phyloP scores from a whole-genome alignment of 2,113 vertebrate species.

The Nipponia nippon region DNA sequence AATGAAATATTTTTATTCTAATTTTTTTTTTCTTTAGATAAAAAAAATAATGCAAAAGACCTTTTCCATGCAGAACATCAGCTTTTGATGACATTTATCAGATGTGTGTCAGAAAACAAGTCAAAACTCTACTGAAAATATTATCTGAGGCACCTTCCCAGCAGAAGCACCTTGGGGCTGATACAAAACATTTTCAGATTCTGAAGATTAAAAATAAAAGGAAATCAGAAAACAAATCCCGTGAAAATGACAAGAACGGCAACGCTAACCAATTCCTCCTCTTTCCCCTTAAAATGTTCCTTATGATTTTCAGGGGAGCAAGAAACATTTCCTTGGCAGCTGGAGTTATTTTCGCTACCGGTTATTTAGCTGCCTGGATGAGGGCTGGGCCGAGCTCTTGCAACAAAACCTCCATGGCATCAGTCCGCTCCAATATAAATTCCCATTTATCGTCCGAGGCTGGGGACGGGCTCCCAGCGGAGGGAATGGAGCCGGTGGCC shows the following conservation, averaged over 20 bases:
- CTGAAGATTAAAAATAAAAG: background rate
- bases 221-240: background rate
- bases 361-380: background rate
- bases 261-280: background rate
- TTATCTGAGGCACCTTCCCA: slow-evolving; percentile 17
- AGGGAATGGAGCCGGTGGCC: background rate
- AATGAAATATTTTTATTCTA: background rate
- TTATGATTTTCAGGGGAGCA: background rate
- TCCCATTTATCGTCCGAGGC: rapidly evolving
- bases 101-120: slow-evolving; percentile 15
- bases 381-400: background rate
- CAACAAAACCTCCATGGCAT: background rate
- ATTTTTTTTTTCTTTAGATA: background rate
- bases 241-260: background rate
- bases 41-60: background rate
- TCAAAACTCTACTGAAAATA: slow-evolving; percentile 30
- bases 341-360: background rate
- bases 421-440: rapidly evolving
- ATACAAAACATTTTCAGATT: background rate
- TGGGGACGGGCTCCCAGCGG: background rate
- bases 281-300: background rate
- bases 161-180: slow-evolving; percentile 7
- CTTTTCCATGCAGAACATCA: background rate
- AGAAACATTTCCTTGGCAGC: background rate
- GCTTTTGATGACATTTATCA: slow-evolving; percentile 39